These are phyloP conservation scores for Hyla sarda DNA, from an alignment of 2,113 vertebrate species.

Conservation along the genomic window DNA sequence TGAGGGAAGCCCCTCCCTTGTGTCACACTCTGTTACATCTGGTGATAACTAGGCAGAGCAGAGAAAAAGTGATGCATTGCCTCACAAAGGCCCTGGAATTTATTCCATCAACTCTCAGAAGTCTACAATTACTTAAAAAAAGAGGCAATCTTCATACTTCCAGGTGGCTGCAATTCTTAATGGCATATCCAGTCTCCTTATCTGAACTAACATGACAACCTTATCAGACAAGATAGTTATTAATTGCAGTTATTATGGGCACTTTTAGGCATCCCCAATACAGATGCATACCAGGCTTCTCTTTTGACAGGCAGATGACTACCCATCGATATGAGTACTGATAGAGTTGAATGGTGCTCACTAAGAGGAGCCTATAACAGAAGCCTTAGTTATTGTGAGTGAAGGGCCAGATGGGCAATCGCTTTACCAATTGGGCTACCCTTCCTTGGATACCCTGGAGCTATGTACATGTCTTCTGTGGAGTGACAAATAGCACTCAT, in stretches of 20 bases:
- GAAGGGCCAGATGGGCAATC: too few species aligned
- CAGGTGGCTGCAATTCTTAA: background rate
- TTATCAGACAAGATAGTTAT: background rate
- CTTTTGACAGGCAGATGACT: too few species aligned
- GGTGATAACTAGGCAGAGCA: background rate
- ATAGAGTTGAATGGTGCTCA: too few species aligned
- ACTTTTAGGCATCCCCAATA: too few species aligned
- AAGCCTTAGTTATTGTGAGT: too few species aligned
- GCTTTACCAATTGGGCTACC: too few species aligned
- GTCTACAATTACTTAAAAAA: background rate
- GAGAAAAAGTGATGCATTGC: background rate
- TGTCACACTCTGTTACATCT: constrained; percentile 46
- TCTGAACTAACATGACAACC: background rate
- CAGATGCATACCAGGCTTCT: too few species aligned
- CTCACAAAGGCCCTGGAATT: constrained; percentile 16
- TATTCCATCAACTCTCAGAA: background rate
- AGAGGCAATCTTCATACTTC: background rate
- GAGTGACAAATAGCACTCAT: too few species aligned
- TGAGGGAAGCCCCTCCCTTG: background rate
- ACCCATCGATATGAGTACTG: too few species aligned
- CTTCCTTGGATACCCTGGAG: too few species aligned
- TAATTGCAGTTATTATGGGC: background rate
- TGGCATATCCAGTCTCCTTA: background rate
- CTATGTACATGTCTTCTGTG: too few species aligned
- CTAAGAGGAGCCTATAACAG: too few species aligned